phyloP scores from a whole-genome alignment of 2,797 vertebrate species.

The Spheniscus humboldti region DNA sequence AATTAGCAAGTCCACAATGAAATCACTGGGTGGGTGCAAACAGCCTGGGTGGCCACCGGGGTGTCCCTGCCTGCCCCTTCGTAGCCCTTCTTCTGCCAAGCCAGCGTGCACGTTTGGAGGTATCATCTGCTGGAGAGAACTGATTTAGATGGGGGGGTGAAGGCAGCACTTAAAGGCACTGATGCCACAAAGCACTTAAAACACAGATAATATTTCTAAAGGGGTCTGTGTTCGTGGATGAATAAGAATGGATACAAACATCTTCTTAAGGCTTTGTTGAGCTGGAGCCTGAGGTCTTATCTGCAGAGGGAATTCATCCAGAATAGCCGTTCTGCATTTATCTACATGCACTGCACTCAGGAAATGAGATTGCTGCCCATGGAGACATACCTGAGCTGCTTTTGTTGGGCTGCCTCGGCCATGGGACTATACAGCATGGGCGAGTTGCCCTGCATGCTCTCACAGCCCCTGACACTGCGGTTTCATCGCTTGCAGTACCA shows the following conservation, averaged over 20 bases:
- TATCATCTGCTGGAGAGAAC: not conserved
- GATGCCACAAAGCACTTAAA: not conserved
- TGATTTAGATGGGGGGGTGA: not conserved
- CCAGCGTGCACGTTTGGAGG: fast-evolving
- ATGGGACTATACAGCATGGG: fast-evolving
- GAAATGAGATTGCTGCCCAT: not conserved
- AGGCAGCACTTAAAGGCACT: not conserved
- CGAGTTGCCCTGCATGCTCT: fast-evolving
- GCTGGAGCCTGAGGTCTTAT: not conserved
- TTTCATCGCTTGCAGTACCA: not conserved
- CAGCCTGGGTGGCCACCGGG: not conserved
- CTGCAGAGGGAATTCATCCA: not conserved
- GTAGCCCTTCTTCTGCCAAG: not conserved
- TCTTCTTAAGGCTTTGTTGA: not conserved
- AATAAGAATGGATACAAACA: not conserved
- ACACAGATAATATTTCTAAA: not conserved
- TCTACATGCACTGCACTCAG: not conserved
- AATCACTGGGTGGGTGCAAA: not conserved
- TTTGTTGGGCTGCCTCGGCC: not conserved
- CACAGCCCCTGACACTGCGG: not conserved
- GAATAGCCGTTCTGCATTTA: not conserved
- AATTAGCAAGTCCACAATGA: not conserved
- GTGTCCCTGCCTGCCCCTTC: fast-evolving
- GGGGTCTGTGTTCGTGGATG: fast-evolving
- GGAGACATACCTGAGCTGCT: not conserved